phyloP scores from a whole-genome alignment of 2,113 vertebrate genomes.

The Bostrychus sinensis region DNA sequence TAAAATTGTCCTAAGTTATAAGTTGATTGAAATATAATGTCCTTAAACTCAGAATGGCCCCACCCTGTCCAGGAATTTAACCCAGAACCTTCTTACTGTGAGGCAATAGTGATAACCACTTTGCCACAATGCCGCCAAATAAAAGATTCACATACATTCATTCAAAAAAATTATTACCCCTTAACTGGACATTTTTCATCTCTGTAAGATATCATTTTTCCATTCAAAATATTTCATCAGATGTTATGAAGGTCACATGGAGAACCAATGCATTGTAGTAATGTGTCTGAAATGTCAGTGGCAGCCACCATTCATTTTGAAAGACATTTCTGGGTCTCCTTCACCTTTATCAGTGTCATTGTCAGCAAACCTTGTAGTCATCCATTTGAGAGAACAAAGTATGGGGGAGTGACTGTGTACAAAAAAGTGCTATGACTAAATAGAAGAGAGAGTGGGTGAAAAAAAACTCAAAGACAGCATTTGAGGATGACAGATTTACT shows the following conservation, averaged over 20 bases:
- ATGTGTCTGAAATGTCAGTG: conserved; percentile 20
- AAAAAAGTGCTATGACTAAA: conserved; percentile 1
- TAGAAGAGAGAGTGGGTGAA: not conserved
- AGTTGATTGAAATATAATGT: too few relatives aligned
- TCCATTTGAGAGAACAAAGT: conserved; percentile 26
- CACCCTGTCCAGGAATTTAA: too few relatives aligned
- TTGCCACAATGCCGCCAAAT: not conserved
- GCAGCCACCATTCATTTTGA: conserved; percentile 24
- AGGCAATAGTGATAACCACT: not conserved
- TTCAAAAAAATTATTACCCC: not conserved
- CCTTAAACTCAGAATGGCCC: too few relatives aligned
- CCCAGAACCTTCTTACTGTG: not conserved
- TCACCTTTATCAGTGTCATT: conserved; percentile 48
- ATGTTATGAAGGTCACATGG: conserved; percentile 7
- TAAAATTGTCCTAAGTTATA: too few relatives aligned
- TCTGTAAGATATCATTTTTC: not conserved
- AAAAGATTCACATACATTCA: not conserved
- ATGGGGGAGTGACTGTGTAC: not conserved
- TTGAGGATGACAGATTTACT: conserved; percentile 66
- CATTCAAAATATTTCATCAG: not conserved
- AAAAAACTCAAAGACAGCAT: conserved; percentile 22
- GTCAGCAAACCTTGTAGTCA: conserved; percentile 38
- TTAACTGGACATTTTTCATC: not conserved
- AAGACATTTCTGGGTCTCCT: conserved; percentile 33
- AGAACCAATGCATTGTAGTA: not conserved